phyloP scores from a whole-genome alignment of 2,797 vertebrate genomes.

The Microctenopoma lineatum region DNA sequence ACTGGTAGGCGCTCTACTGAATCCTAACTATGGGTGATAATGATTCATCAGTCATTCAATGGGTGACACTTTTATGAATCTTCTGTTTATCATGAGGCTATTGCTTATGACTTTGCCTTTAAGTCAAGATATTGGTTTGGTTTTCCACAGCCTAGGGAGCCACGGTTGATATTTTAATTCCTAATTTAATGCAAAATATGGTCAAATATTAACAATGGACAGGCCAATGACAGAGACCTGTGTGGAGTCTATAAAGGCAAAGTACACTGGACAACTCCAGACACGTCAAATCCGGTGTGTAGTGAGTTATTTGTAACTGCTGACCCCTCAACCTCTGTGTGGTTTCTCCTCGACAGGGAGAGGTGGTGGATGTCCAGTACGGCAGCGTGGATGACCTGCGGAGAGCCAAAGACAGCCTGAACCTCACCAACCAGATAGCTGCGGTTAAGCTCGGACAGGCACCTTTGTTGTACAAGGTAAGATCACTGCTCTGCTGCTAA shows the following conservation, averaged over 20 bases:
- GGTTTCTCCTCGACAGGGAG: constrained; percentile 80
- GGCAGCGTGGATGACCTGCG: constrained; percentile 86
- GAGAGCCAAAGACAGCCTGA: constrained; percentile 76
- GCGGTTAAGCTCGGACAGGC: constrained; percentile 91
- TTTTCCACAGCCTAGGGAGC: no score
- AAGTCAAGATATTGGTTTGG: no score
- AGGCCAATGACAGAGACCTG: not conserved
- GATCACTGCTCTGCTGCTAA: constrained; percentile 14
- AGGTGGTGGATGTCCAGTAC: constrained; percentile 91
- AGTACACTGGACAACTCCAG: no score
- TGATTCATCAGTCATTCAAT: no score
- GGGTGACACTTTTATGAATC: no score
- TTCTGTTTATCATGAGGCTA: no score
- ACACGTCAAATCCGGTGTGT: not conserved
- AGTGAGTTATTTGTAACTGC: not conserved
- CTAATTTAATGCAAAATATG: not conserved
- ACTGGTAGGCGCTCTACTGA: no score
- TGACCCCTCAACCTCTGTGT: constrained; percentile 5
- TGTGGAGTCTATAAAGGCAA: no score
- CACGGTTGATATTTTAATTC: no score
- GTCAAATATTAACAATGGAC: not conserved
- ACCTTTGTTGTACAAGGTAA: constrained; percentile 93
- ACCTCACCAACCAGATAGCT: constrained; percentile 89
- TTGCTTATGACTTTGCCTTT: no score
- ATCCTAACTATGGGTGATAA: no score